Percentiles rank a stretch among this genome's conserved stretches.
Conservation (phyloP, 2,888 invertebrate species). For the Leptinotarsa tumamoca region DNA sequence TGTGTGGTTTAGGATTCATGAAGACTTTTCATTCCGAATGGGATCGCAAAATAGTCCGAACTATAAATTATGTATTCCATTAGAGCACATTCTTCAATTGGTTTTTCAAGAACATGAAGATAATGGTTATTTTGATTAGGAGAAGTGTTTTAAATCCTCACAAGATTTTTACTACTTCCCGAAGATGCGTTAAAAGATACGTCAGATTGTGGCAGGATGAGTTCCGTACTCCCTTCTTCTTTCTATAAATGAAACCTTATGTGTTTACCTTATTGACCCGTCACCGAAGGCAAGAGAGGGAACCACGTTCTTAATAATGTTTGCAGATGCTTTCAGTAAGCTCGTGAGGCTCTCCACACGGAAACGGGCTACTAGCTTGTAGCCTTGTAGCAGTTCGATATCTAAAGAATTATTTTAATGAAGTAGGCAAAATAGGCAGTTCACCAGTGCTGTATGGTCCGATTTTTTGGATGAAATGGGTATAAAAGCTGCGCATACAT, state of each 20-base stretch:
- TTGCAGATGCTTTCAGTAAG: slow-evolving; percentile 30
- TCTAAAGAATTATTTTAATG: too few species aligned
- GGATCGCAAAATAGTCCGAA: neutral
- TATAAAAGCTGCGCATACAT: too few species aligned
- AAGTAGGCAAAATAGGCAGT: too few species aligned
- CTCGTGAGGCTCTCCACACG: slow-evolving; percentile 28
- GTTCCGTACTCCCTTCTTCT: neutral
- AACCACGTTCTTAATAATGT: slow-evolving; percentile 28
- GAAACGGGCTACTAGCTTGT: neutral
- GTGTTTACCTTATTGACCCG: slow-evolving; percentile 36
- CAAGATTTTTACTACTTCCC: slow-evolving; percentile 1
- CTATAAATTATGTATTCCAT: slow-evolving; percentile 23
- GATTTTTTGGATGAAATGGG: too few species aligned
- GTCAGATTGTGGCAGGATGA: slow-evolving; percentile 3
- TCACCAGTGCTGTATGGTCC: too few species aligned
- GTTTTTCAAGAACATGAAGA: slow-evolving; percentile 6
- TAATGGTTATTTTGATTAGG: slow-evolving; percentile 18
- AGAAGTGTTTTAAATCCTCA: neutral
- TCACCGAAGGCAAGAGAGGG: slow-evolving; percentile 28
- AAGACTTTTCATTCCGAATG: slow-evolving; percentile 6
- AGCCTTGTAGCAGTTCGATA: too few species aligned
- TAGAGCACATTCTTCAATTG: neutral
- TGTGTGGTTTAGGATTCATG: too few species aligned
- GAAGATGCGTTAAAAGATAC: slow-evolving; percentile 20
- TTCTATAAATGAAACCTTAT: slow-evolving; percentile 18